Conservation (phyloP, 2,888 invertebrate genomes). For the Megastigmus dorsalis region DNA sequence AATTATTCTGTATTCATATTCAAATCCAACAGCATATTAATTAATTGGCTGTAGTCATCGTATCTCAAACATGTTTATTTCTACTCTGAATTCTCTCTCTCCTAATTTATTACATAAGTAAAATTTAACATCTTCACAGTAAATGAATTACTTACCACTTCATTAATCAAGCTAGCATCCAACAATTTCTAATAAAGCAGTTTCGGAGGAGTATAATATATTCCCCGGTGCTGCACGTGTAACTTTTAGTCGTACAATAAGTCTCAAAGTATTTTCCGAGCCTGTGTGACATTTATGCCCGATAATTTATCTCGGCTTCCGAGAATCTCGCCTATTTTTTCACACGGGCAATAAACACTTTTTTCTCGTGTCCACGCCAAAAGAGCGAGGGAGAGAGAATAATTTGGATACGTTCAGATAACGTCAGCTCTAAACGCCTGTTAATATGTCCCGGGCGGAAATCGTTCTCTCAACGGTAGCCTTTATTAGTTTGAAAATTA, state of each 20-base stretch:
- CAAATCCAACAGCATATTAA: too few species aligned
- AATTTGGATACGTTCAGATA: slow-evolving; percentile 13
- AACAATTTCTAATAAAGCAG: not conserved
- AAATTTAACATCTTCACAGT: too few species aligned
- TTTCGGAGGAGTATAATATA: slow-evolving; percentile 5
- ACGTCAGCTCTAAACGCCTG: slow-evolving; percentile 4
- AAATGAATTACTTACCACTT: too few species aligned
- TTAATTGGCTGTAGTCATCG: too few species aligned
- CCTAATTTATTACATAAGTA: too few species aligned
- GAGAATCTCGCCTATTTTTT: not conserved
- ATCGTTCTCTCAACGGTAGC: not conserved
- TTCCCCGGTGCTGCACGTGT: not conserved
- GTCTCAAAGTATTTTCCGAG: not conserved
- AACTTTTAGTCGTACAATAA: too few species aligned
- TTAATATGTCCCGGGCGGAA: slow-evolving; percentile 3
- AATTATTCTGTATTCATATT: too few species aligned
- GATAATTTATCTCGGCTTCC: not conserved
- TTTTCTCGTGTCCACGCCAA: not conserved
- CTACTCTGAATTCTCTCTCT: too few species aligned
- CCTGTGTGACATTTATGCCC: not conserved
- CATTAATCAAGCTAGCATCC: too few species aligned
- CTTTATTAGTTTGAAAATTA: slow-evolving; percentile 30
- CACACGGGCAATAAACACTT: too few species aligned
- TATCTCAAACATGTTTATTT: too few species aligned
- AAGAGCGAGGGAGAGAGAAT: not conserved